These are phyloP conservation scores for Potamarius usumacintae DNA, from an alignment of 2,113 vertebrate species.

Conservation along the genomic window DNA sequence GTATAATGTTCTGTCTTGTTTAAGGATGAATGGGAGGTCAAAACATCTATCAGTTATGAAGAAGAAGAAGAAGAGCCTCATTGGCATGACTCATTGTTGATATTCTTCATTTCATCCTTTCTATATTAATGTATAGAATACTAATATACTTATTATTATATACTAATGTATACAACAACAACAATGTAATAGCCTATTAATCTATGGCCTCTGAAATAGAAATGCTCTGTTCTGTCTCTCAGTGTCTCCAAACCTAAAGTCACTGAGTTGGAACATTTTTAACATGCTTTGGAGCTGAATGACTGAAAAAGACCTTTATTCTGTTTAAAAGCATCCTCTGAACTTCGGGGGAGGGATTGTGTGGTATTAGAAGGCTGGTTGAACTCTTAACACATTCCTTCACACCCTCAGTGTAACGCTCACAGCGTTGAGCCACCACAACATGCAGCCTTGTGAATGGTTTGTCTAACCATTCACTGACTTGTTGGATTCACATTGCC, in stretches of 20 bases:
- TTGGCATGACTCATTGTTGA: neutral
- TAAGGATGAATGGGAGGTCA: neutral
- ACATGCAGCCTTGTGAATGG: slow-evolving; percentile 3
- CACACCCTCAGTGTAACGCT: slow-evolving; percentile 21
- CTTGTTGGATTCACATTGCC: slow-evolving; percentile 33
- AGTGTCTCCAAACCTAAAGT: slow-evolving; percentile 1
- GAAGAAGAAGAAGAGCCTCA: neutral
- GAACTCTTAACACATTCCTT: slow-evolving; percentile 38
- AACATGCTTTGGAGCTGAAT: slow-evolving; percentile 29
- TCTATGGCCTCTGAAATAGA: neutral
- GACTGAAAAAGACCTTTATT: slow-evolving; percentile 21
- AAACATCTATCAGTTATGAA: neutral
- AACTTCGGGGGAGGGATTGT: slow-evolving; percentile 1
- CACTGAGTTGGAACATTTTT: neutral
- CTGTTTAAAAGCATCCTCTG: slow-evolving; percentile 14
- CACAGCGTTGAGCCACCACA: slow-evolving; percentile 3
- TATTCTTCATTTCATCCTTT: neutral
- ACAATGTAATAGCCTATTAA: neutral
- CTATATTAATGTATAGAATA: too few relatives aligned
- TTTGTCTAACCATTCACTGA: neutral
- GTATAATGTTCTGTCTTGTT: neutral
- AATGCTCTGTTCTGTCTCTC: neutral
- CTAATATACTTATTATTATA: too few relatives aligned
- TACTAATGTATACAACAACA: neutral
- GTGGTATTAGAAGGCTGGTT: slow-evolving; percentile 12